These are phyloP conservation scores for Eumerus sabulonum DNA, from an alignment of 2,888 invertebrate species.

Conservation along the genomic window DNA sequence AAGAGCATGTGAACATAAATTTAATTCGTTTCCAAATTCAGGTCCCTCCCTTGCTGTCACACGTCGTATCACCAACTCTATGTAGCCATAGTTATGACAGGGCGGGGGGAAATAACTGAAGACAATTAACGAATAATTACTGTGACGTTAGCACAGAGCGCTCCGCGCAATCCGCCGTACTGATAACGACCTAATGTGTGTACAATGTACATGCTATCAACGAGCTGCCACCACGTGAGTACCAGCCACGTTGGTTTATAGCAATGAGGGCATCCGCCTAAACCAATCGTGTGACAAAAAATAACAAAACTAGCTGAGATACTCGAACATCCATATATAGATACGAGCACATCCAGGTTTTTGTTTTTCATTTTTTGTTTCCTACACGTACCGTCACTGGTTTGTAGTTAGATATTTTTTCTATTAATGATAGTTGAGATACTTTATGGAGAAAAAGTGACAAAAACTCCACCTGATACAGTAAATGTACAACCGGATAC, in stretches of 20 bases:
- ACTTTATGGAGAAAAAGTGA: no score
- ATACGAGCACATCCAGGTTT: no score
- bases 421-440: no score
- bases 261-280: no score
- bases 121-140: constrained; percentile 55
- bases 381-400: no score
- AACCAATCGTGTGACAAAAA: no score
- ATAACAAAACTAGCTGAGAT: no score
- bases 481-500: no score
- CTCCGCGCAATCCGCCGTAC: constrained; percentile 16
- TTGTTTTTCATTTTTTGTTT: no score
- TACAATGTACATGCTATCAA: constrained; percentile 39
- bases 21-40: constrained; percentile 34
- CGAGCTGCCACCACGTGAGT: constrained; percentile 28
- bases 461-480: no score
- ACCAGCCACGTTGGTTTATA: constrained; percentile 4
- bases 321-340: no score
- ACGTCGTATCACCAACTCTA: background rate
- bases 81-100: background rate
- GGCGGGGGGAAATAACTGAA: background rate
- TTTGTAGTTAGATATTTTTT: no score
- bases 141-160: constrained; percentile 44
- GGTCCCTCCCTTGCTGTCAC: background rate
- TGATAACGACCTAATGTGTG: constrained; percentile 28
- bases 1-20: constrained; percentile 30